A percentile compares a stretch with the other conserved stretches of the same genome.
These are phyloP conservation scores for Drosophila quinaria DNA, from an alignment of 2,888 invertebrate genomes.

Conservation along the genomic window DNA sequence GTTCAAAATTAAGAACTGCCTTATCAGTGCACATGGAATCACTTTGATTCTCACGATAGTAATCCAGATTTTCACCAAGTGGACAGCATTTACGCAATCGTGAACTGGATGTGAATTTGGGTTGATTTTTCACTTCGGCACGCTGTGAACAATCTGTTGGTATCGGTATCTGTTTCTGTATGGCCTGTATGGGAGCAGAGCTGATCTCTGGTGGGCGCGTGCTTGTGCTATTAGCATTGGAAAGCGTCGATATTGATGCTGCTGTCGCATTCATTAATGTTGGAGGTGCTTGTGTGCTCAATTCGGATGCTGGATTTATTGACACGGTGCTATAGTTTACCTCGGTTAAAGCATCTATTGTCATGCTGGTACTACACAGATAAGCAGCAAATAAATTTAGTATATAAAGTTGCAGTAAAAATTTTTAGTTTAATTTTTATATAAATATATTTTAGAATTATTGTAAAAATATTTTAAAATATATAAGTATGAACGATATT, in stretches of 20 bases:
- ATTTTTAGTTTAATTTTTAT: too few species aligned
- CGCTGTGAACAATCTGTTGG: constrained; percentile 81
- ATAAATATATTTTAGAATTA: too few species aligned
- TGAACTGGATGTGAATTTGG: constrained; percentile 74
- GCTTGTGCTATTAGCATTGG: constrained; percentile 29
- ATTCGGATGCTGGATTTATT: constrained; percentile 23
- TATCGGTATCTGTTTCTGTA: constrained; percentile 8
- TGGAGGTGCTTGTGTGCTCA: constrained; percentile 14
- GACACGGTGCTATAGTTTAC: constrained; percentile 1
- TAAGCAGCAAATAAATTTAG: not conserved
- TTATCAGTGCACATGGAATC: constrained; percentile 69
- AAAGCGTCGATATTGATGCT: not conserved
- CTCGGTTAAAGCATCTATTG: constrained; percentile 3
- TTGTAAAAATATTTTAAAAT: too few species aligned
- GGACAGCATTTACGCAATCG: constrained; percentile 86
- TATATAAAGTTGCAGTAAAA: too few species aligned
- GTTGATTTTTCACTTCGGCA: constrained; percentile 72
- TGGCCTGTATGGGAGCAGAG: not conserved
- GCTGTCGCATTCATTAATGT: constrained; percentile 3
- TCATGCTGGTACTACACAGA: constrained; percentile 6
- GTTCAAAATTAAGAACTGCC: constrained; percentile 56
- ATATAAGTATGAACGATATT: too few species aligned
- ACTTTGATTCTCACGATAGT: constrained; percentile 74
- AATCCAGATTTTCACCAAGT: constrained; percentile 80
- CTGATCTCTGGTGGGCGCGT: constrained; percentile 23